Percentiles rank a stretch among this genome's conserved stretches.
These are phyloP conservation scores for Neosilurus mollespiculum DNA, from an alignment of 2,797 vertebrate genomes.

Conservation along the genomic window DNA sequence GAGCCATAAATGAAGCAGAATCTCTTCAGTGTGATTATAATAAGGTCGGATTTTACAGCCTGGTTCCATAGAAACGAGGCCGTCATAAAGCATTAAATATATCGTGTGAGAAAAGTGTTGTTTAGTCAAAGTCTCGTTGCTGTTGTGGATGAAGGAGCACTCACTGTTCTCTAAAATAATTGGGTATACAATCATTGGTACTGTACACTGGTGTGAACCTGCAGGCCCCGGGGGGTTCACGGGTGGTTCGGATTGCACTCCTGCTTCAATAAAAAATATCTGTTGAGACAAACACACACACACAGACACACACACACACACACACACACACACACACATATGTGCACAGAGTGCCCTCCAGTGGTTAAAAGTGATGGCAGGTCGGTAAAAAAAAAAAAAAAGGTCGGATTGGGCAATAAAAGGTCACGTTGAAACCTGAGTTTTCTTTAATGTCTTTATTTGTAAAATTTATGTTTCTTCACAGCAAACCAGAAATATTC, in stretches of 20 bases:
- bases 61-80: not conserved
- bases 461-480: not conserved
- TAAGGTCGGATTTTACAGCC: slow-evolving; percentile 34
- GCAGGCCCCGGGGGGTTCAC: not conserved
- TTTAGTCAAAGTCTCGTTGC: not conserved
- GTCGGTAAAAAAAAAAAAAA: not conserved
- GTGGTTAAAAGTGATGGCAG: not conserved
- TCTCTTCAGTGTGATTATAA: slow-evolving; percentile 14
- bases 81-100: slow-evolving; percentile 23
- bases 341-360: not conserved
- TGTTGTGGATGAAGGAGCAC: not conserved
- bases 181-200: not conserved
- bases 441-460: not conserved
- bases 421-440: too few species aligned
- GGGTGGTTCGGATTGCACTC: not conserved
- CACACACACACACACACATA: not conserved
- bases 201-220: not conserved
- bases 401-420: not conserved
- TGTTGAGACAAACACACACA: not conserved
- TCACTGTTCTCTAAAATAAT: not conserved
- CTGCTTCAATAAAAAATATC: not conserved
- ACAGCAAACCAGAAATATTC: not conserved
- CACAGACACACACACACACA: slow-evolving; percentile 11
- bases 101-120: not conserved
- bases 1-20: slow-evolving; percentile 29